Base-by-base conservation (phyloP, 1,140 invertebrate genomes). In the Lethrus apterus region DNA sequence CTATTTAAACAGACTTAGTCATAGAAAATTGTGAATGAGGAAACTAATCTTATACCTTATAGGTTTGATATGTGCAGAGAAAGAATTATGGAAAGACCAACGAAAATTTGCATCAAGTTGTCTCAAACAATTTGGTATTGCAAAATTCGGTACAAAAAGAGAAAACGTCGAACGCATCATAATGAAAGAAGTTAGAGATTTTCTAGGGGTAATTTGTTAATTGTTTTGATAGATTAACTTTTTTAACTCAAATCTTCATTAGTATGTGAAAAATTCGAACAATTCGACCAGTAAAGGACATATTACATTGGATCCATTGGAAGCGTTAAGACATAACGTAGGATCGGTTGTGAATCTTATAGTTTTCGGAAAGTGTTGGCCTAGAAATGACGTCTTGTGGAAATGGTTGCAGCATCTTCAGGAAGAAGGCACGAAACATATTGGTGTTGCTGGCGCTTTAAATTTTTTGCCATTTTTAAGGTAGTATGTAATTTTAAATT, bases 41-140 rank as follows among this genome's bases (percentile, higher is more conserved):
- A 33, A 2, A 33, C 9, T 21, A n/a, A 15, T 23, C 23, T 13
- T 14, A 38, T 42, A 45, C 46, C 23, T 70, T 73, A 17, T 58
- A 91, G 88, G 88, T 38, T 63, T 92, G 3, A 84, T 91, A 57
- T 86, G 84, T 47, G 76, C 89, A 1, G 82, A 90, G 64, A 89
- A 89, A 0, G 70, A 75, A 3, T 58, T 81, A 11, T 95, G 91
- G 90, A 81, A 76, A 52, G 81, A 91, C 52, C 87, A 93, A 55
- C 71, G 90, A 18, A 81, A 79, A 57, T 84, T 92, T 51, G 73
- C 83, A 0, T 69, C 78, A 2, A 69, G 69, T 3, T 84, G 79
- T 65, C 68, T 95, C 5, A 82, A 84, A 62, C 75, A 78, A 40
- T 74, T 91, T 42, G 89, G 90, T 2, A 82, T 85, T 71, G 72